phyloP scores from a whole-genome alignment of 2,888 invertebrate genomes.

The Lepidonotus clava region DNA sequence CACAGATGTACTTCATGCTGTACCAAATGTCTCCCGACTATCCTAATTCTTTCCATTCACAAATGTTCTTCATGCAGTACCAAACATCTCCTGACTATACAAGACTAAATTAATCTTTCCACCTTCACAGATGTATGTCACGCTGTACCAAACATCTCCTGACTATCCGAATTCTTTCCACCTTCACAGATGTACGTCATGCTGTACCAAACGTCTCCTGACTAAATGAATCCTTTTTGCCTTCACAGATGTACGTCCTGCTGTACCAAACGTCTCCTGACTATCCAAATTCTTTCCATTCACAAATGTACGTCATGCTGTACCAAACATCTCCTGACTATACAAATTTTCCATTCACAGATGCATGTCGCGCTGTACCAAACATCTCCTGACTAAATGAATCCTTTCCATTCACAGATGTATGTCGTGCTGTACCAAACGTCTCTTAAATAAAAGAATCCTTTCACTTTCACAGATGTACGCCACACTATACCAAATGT shows the following conservation, averaged over 20 bases:
- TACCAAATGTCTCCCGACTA: neutral
- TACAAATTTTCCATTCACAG: neutral
- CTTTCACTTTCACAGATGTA: no score
- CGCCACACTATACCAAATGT: no score
- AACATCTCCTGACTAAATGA: neutral
- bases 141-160: neutral
- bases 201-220: neutral
- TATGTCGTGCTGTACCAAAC: conserved; percentile 1
- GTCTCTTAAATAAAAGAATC: neutral
- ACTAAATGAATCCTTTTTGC: no score
- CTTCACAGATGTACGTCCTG: no score
- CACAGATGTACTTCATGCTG: no score
- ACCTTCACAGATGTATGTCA: neutral
- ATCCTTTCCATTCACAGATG: neutral
- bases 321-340: neutral
- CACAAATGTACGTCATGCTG: neutral
- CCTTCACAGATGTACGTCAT: conserved; percentile 7
- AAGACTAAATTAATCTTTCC: neutral
- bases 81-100: neutral
- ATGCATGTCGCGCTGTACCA: neutral
- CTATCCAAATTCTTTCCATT: neutral
- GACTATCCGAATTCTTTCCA: neutral
- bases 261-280: no score
- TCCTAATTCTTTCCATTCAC: neutral
- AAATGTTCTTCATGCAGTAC: neutral